Percentiles rank a stretch among this genome's conserved stretches.
phyloP scores from a whole-genome alignment of 2,888 invertebrate genomes.

The Macrophya alboannulata region DNA sequence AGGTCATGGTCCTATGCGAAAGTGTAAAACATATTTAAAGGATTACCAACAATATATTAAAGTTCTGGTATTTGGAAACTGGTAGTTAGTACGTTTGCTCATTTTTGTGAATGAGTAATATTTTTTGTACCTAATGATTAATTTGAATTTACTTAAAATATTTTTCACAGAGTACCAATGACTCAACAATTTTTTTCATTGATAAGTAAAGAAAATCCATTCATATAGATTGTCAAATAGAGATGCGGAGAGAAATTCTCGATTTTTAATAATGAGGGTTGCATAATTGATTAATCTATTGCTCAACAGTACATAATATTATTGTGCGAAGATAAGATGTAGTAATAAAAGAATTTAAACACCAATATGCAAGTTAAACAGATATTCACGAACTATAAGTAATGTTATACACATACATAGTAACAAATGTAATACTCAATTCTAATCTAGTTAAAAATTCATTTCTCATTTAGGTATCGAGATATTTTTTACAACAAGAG shows the following conservation, averaged over 20 bases:
- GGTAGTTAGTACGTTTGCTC: too few relatives aligned
- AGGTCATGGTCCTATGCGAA: not conserved
- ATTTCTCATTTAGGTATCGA: not conserved
- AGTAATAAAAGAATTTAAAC: conserved; percentile 30
- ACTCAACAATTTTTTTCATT: not conserved
- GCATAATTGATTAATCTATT: not conserved
- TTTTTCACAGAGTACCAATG: not conserved
- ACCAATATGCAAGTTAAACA: conserved; percentile 2
- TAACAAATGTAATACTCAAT: not conserved
- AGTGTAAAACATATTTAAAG: not conserved
- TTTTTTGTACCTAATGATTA: not conserved
- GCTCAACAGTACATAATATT: not conserved
- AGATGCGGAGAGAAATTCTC: too few relatives aligned
- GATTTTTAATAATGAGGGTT: not conserved
- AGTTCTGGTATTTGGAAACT: not conserved
- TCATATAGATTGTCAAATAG: too few relatives aligned
- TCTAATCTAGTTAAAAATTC: not conserved
- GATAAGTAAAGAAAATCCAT: not conserved
- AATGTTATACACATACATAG: conserved; percentile 12
- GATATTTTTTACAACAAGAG: not conserved
- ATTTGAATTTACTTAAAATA: not conserved
- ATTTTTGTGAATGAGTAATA: too few relatives aligned
- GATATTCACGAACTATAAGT: not conserved
- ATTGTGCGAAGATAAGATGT: not conserved
- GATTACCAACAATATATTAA: not conserved